Evolutionary conservation across 2,113 vertebrate species (phyloP), one percentile per base, ranked within the genome.

Genomic region (Panurus biarmicus): DNA sequence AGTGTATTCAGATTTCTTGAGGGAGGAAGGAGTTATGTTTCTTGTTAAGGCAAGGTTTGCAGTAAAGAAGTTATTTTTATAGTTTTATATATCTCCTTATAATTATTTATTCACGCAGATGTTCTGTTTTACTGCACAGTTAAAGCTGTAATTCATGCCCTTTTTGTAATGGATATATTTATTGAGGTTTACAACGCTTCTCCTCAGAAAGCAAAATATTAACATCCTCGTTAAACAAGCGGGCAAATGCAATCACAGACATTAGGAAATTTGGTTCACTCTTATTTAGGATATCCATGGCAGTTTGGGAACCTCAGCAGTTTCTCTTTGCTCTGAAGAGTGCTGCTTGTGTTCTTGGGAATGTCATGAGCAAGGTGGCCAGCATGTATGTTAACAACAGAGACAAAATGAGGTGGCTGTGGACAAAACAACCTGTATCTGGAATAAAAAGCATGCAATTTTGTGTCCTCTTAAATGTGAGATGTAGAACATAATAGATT

Each of bases 1-100:
- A 95, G 84, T 96, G 91, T 95, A 93, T 95, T 97, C 97, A 96
- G 95, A 90, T 97, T 97, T 96, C 94, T 94, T 90, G 94, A 94
- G 89, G 92, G 85, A 91, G 78, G 82, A 95, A 94, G 93, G 91
- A 95, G 87, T 91, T 95, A 96, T 96, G 79, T 97, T 98, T 95
- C 96, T 96, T 95, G 96, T 97, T 97, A 97, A 97, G 94, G 78
- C 94, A 96, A 95, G 60, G 81, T 88, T 79, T 82, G 76, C 96
- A 95, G 62, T 82, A 95, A 90, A 96, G 62, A 95, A 93, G 96
- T 88, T 81, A 83, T 84, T 92, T 93, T 90, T 57, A 56, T 93
- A 95, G 91, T 90, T 96, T 95, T 96, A 93, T 90, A 64, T 96
- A 94, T 85, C 91, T 89, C 70, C 45, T 90, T 95, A 40, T 57